Conservation (phyloP, 2,113 vertebrate genomes). For the Lucifuga dentata region DNA sequence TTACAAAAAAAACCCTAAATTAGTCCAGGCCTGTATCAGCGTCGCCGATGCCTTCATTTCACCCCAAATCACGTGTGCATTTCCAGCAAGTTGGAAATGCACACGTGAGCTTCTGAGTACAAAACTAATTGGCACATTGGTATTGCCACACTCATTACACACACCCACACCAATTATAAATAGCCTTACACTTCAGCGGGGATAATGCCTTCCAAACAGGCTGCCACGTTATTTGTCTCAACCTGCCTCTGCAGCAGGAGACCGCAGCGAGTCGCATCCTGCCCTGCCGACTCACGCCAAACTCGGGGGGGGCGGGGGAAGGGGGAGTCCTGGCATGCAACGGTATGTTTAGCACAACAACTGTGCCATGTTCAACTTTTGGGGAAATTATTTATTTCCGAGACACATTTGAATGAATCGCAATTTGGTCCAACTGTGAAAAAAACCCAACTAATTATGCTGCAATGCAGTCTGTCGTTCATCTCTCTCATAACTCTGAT, state of each 20-base stretch:
- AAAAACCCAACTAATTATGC: no score
- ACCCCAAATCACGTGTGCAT: conserved; percentile 25
- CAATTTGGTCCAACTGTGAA: conserved; percentile 19
- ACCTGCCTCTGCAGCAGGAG: conserved; percentile 31
- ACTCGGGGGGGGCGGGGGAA: neutral
- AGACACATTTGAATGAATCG: neutral
- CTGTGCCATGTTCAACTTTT: conserved; percentile 5
- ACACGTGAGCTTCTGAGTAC: conserved; percentile 10
- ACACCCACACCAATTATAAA: conserved; percentile 63
- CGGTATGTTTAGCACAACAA: conserved; percentile 11
- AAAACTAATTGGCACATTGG: conserved; percentile 51
- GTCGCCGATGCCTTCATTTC: conserved; percentile 14
- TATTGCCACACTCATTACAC: conserved; percentile 64
- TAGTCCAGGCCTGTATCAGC: conserved; percentile 1
- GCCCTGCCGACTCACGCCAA: conserved; percentile 25
- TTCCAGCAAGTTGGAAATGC: conserved; percentile 23
- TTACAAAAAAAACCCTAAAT: neutral
- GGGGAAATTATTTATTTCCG: neutral
- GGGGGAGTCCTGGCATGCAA: neutral
- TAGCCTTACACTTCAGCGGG: conserved; percentile 50
- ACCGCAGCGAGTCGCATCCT: conserved; percentile 27
- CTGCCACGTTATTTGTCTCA: conserved; percentile 39
- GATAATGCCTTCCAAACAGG: conserved; percentile 46
- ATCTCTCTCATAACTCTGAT: conserved; percentile 43
- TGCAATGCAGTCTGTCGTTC: conserved; percentile 16